These are phyloP conservation scores for Oceanodroma leucorhoa DNA, from an alignment of 2,797 vertebrate species.

Conservation along the genomic window DNA sequence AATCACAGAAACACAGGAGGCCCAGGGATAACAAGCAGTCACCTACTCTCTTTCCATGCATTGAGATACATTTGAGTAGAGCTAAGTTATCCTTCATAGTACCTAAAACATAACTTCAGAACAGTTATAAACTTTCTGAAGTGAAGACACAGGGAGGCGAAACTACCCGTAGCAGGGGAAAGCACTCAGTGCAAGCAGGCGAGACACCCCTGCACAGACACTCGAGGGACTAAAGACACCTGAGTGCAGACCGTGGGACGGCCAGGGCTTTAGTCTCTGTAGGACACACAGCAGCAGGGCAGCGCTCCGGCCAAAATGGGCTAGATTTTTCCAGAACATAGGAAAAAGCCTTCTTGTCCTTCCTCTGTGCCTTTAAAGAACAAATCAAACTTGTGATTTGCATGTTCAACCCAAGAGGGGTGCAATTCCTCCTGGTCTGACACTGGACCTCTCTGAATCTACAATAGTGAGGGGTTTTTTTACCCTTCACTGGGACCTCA, in stretches of 20 bases:
- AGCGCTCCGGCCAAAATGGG: background rate
- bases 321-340: background rate
- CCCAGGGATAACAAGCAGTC: background rate
- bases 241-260: background rate
- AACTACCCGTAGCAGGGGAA: background rate
- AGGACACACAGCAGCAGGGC: background rate
- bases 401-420: background rate
- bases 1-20: background rate
- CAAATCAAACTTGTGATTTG: background rate
- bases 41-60: background rate
- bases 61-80: background rate
- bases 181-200: background rate
- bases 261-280: background rate
- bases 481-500: background rate
- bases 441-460: background rate
- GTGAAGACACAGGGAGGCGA: background rate
- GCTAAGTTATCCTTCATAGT: background rate
- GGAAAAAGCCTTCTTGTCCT: background rate
- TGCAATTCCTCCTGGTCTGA: background rate
- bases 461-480: background rate
- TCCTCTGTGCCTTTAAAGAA: background rate
- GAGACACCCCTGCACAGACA: background rate
- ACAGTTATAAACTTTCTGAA: background rate
- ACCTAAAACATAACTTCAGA: background rate
- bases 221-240: background rate